Base-by-base conservation (phyloP, 2,797 vertebrate genomes). In the Alcedo atthis region DNA sequence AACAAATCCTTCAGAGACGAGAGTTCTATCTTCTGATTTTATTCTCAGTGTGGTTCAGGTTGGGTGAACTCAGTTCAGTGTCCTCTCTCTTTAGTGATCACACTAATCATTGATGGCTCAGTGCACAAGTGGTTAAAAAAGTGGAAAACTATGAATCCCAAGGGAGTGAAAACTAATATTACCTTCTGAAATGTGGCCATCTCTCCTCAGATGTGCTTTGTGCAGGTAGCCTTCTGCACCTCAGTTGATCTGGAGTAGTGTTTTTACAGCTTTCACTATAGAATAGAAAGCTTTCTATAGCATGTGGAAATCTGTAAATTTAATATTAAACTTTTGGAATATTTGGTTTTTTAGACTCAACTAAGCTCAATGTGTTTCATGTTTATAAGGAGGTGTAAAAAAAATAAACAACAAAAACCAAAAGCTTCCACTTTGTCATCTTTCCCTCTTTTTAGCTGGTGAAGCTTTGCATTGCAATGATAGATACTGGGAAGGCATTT, bases 391-490 rank as follows among this genome's bases (percentile, higher is more conserved):
- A 24, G 16, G 8, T 76, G 11, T 73, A 9, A 46, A 66, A 81
- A 45, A 73, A 19, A 15, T n/a, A 49, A 15, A 21, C 5, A 15
- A 30, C 20, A 45, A 28, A 6, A 53, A 8, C 24, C 24, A 15
- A 71, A 10, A 8, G 26, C 11, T 63, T 81, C 7, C 2, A 4
- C 16, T 51, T 68, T 35, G 3, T 66, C 8, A 12, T 33, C 85
- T 88, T 71, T 75, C 85, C 49, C 14, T 81, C 53, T 58, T 81
- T 97, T 33, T 91, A 99, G 99, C 97, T 99, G 96, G 99, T 99
- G 96, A 99, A 99, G 93, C 98, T 99, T 85, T 99, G 99, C 81
- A 99, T 99, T 87, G 98, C 98, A 22, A 99, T 99, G 99, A 99
- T 99, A 63, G 99, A 99, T 93, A 99, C 99, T 18, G 99, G 99